Conservation (phyloP, 2,797 vertebrate genomes). For the Gobionotothen gibberifrons region DNA sequence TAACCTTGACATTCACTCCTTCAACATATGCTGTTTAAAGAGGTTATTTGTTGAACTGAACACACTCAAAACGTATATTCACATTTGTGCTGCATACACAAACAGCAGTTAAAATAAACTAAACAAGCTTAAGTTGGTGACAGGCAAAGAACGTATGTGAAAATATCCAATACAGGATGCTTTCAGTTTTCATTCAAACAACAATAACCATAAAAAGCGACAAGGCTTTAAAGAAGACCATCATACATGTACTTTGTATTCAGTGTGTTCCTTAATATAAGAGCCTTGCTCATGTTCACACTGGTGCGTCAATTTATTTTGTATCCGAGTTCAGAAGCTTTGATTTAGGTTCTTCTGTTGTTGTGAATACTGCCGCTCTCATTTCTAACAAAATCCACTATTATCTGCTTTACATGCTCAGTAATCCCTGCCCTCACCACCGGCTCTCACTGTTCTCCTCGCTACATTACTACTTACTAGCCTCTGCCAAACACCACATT, state of each 20-base stretch:
- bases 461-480: constrained; percentile 23
- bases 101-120: not conserved
- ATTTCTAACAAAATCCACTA: constrained; percentile 56
- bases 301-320: not conserved
- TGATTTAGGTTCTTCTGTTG: constrained; percentile 32
- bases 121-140: not conserved
- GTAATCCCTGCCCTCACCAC: constrained; percentile 47
- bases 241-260: not conserved
- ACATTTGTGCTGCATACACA: not conserved
- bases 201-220: not conserved
- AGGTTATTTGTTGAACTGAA: constrained; percentile 1
- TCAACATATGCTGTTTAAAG: constrained; percentile 3
- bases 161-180: not conserved
- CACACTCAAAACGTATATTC: too few species aligned
- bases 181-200: not conserved
- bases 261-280: not conserved
- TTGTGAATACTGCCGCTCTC: constrained; percentile 19
- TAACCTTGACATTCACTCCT: constrained; percentile 33
- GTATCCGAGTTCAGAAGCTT: constrained; percentile 26
- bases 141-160: constrained; percentile 1
- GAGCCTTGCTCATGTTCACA: not conserved
- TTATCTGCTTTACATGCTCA: constrained; percentile 48
- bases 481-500: constrained; percentile 48
- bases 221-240: not conserved
- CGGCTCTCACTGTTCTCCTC: constrained; percentile 22